Conservation (phyloP, 2,113 vertebrate genomes). For the Sylvilagus bachmani region DNA sequence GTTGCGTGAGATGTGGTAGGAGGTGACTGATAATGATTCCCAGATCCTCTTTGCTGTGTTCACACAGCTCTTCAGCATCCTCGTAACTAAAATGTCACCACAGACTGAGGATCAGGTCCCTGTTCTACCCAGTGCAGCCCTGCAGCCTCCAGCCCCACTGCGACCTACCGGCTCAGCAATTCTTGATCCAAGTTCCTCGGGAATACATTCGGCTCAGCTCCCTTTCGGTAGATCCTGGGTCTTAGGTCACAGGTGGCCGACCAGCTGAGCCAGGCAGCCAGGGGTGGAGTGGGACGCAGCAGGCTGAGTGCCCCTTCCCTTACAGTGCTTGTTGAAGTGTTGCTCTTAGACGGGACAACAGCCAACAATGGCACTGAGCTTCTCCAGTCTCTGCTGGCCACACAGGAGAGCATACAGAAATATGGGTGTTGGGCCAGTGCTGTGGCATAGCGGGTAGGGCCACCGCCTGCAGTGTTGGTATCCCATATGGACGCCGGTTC, state of each 20-base stretch:
- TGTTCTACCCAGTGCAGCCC: background rate
- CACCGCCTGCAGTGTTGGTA: no score
- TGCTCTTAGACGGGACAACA: conserved; percentile 38
- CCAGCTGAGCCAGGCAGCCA: background rate
- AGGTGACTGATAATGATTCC: background rate
- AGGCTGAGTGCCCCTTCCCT: background rate
- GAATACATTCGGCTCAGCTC: conserved; percentile 15
- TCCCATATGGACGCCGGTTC: no score
- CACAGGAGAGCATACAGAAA: background rate
- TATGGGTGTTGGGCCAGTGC: no score
- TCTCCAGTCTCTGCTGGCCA: background rate
- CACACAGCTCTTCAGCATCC: background rate
- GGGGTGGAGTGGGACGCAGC: background rate
- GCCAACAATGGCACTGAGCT: background rate
- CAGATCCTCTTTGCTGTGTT: background rate
- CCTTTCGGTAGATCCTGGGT: background rate
- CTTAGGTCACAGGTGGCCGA: background rate
- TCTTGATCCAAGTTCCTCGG: conserved; percentile 53
- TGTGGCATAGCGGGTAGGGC: no score
- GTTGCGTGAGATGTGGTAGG: rapidly evolving
- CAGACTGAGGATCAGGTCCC: background rate
- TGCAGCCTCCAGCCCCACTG: background rate
- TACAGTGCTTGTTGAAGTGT: background rate
- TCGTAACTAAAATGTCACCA: background rate
- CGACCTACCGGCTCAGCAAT: conserved; percentile 6